A percentile compares a stretch with the other conserved stretches of the same genome.
phyloP scores from a whole-genome alignment of 2,113 vertebrate species.

The Syngnathus scovelli region DNA sequence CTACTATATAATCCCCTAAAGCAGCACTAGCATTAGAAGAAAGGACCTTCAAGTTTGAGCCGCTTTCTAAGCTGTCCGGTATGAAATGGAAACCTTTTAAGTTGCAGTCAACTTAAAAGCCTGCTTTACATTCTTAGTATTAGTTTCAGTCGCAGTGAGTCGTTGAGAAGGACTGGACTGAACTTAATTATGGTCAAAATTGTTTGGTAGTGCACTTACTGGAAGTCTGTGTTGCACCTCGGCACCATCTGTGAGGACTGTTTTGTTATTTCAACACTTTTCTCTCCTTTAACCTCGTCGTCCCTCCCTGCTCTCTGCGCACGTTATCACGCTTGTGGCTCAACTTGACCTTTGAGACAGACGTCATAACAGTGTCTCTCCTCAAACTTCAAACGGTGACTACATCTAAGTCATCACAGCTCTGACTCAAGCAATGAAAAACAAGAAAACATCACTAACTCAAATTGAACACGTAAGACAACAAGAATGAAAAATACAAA shows the following conservation, averaged over 20 bases:
- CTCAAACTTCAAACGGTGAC: conserved; percentile 61
- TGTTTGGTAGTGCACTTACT: conserved; percentile 15
- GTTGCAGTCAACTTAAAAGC: conserved; percentile 13
- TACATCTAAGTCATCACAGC: conserved; percentile 39
- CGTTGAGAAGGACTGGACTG: conserved; percentile 3
- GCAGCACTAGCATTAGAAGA: conserved; percentile 16
- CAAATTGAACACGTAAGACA: conserved; percentile 51
- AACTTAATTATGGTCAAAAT: conserved; percentile 27
- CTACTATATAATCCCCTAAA: conserved; percentile 15
- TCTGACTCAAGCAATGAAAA: conserved; percentile 47
- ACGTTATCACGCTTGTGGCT: conserved; percentile 57
- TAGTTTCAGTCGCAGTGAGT: conserved; percentile 1
- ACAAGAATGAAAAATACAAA: conserved; percentile 55
- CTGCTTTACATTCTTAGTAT: neutral
- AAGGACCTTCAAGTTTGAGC: conserved; percentile 10
- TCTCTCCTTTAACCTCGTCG: conserved; percentile 33
- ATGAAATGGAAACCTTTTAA: conserved; percentile 16
- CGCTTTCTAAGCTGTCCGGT: neutral
- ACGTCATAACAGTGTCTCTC: conserved; percentile 63
- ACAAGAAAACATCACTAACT: conserved; percentile 40
- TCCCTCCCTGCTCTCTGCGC: conserved; percentile 16
- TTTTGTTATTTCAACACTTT: conserved; percentile 62
- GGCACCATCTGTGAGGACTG: conserved; percentile 29
- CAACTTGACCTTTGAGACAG: conserved; percentile 59
- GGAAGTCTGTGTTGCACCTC: conserved; percentile 23